Evolutionary conservation across 92 coral and sea anemone genomes (phyloP), one percentile per base, ranked within the genome.

Genomic region (Phenganax stokvisi): DNA sequence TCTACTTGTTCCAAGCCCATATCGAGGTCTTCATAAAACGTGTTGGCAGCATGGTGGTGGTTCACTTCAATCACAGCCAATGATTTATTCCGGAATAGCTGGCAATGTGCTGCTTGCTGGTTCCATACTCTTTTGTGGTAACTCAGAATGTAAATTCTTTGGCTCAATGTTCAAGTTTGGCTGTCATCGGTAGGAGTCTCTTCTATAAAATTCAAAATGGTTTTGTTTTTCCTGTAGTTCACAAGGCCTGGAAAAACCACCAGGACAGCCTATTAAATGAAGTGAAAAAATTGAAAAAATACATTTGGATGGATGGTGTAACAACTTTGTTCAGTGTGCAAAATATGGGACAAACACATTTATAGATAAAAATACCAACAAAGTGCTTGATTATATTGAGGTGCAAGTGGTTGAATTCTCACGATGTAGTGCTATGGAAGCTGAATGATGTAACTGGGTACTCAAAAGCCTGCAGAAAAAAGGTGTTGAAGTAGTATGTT

Each of bases 161-260:
- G 17, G 92, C 85, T 16, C 64, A 71, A 25, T 84, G 77, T 65
- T 76, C 86, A 0, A 86, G 82, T 27, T 76, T 86, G 51, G 80
- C 84, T 56, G 81, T 81, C 82, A 81, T 82, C 12, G 63, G 89
- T 52, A 84, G 61, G 15, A 80, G 70, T 56, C 54, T 73, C n/a
- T 85, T 58, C 30, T 85, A 85, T 82, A 67, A 80, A 10, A 81
- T 84, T 17, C 90, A 81, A 64, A 77, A 84, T 65, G 69, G 85
- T 9, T 71, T 76, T 63, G 56, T 86, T 58, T 71, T 89, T 47
- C 92, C 92, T 13, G 90, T 84, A 0, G 28, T 89, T 6, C 79
- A 89, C 57, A 77, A 86, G 44, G 83, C 87, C n/a, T 88, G 91
- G 91, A 86, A 68, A 55, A 74, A 74, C 27, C 87, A 88, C 67